Evolutionary conservation across 2,888 invertebrate species (phyloP).

Genomic region (Nomada fabriciana): DNA sequence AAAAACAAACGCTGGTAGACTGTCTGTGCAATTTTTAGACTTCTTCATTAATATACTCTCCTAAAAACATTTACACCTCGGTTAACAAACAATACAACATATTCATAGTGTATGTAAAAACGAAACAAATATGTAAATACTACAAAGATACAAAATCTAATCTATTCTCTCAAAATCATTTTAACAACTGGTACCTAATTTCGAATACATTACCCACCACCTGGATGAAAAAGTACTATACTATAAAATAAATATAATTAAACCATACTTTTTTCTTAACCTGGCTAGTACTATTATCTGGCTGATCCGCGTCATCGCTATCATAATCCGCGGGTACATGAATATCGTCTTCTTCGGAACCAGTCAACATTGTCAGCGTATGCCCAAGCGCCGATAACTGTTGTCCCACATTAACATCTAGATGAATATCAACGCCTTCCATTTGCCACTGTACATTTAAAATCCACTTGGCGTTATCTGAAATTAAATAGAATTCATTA

Average conservation of each 20-base stretch:
- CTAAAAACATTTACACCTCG: slow-evolving; percentile 79
- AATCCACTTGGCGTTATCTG: slow-evolving; percentile 98
- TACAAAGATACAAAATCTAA: background rate
- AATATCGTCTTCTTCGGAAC: slow-evolving; percentile 93
- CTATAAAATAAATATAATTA: slow-evolving; percentile 66
- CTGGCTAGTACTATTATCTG: slow-evolving; percentile 85
- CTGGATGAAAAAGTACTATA: slow-evolving; percentile 12
- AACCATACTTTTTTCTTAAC: slow-evolving; percentile 82
- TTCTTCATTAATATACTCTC: slow-evolving; percentile 89
- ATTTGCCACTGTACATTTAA: slow-evolving; percentile 99
- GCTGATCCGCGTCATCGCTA: slow-evolving; percentile 91
- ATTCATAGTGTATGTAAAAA: background rate
- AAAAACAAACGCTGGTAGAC: slow-evolving; percentile 93
- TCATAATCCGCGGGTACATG: slow-evolving; percentile 89
- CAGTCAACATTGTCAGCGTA: slow-evolving; percentile 97
- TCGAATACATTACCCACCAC: slow-evolving; percentile 43
- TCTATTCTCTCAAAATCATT: background rate
- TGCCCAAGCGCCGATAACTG: slow-evolving; percentile 97
- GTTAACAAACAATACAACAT: background rate
- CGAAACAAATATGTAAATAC: background rate
- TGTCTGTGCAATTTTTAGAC: slow-evolving; percentile 89
- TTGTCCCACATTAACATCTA: slow-evolving; percentile 98
- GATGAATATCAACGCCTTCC: slow-evolving; percentile 99
- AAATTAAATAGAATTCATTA: slow-evolving; percentile 33
- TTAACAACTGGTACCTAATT: background rate